phyloP scores from a whole-genome alignment of 2,888 invertebrate genomes.

The Eumacrocentrus americanus region DNA sequence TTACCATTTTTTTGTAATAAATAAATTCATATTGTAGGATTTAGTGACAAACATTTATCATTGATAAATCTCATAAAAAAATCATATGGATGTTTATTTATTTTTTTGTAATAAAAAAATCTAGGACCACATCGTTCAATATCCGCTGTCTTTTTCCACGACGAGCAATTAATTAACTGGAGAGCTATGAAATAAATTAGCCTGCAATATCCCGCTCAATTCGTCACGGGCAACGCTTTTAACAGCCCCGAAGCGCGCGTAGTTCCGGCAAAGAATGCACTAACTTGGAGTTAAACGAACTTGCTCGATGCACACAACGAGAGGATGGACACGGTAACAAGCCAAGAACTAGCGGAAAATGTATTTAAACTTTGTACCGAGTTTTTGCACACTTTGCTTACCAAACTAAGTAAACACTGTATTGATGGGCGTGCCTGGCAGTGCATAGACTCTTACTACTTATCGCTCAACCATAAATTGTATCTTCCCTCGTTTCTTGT shows the following conservation, averaged over 20 bases:
- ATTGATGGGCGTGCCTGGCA: not conserved
- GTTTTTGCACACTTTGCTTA: conserved; percentile 5
- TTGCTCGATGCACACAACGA: not conserved
- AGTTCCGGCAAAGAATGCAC: not conserved
- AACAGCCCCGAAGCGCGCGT: not conserved
- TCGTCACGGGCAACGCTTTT: not conserved
- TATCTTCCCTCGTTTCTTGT: not conserved
- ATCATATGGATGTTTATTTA: too few species aligned
- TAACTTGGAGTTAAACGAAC: not conserved
- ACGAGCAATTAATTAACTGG: too few species aligned
- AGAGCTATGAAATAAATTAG: not conserved
- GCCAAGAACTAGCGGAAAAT: conserved; percentile 5
- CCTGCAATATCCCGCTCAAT: not conserved
- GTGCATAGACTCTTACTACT: not conserved
- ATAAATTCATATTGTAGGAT: too few species aligned
- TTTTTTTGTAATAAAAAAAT: too few species aligned
- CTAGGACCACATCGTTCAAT: too few species aligned
- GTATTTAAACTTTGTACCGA: conserved; percentile 12
- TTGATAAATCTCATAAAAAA: too few species aligned
- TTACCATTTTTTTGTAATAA: too few species aligned
- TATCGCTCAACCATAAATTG: not conserved
- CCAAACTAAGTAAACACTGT: not conserved
- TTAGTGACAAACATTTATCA: too few species aligned
- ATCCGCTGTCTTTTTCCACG: not conserved
- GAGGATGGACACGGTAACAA: not conserved